Conservation (phyloP, 2,888 invertebrate genomes). For the Phaedon cochleariae region DNA sequence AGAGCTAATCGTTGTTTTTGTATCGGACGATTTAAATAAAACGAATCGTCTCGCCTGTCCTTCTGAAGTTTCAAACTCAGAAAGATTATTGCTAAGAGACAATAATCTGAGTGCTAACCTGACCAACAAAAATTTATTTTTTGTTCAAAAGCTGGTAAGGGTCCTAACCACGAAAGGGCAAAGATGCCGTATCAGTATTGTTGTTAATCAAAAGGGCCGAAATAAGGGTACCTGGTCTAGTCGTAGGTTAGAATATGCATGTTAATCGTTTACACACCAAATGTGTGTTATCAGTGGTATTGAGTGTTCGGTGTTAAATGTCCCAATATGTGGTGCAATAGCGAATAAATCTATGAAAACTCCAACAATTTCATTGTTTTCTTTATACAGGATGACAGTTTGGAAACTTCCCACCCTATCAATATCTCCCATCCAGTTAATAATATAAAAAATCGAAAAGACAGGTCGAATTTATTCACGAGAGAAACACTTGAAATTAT, state of each 20-base stretch:
- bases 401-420: neutral
- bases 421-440: no score
- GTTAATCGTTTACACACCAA: constrained; percentile 44
- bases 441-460: no score
- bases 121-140: constrained; percentile 47
- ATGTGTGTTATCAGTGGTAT: constrained; percentile 45
- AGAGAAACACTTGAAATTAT: no score
- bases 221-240: constrained; percentile 50
- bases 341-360: constrained; percentile 52
- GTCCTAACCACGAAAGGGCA: constrained; percentile 61
- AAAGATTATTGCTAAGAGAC: constrained; percentile 64
- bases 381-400: neutral
- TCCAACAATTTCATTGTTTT: constrained; percentile 31
- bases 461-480: no score
- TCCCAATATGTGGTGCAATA: constrained; percentile 60
- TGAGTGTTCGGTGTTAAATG: constrained; percentile 59
- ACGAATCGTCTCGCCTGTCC: constrained; percentile 50
- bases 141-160: constrained; percentile 63
- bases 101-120: constrained; percentile 61
- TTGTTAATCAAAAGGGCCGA: constrained; percentile 49
- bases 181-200: constrained; percentile 46
- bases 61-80: constrained; percentile 47
- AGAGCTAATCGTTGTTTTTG: constrained; percentile 52
- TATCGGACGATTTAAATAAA: constrained; percentile 38
- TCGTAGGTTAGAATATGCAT: constrained; percentile 45